A percentile compares a stretch with the other conserved stretches of the same genome.
phyloP scores from a whole-genome alignment of 2,888 invertebrate species.

The Hedychridium roseum region DNA sequence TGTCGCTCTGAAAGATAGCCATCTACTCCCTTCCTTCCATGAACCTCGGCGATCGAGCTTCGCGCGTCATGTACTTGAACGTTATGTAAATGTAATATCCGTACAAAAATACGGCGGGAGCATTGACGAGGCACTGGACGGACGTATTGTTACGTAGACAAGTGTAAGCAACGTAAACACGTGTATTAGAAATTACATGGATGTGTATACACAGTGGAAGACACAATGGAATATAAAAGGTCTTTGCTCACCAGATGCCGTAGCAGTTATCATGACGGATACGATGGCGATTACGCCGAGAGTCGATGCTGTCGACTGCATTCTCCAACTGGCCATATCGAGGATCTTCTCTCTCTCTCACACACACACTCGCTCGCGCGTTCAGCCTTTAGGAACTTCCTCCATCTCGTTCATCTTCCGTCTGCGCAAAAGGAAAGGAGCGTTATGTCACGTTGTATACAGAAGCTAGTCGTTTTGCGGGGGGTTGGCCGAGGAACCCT shows the following conservation, averaged over 20 bases:
- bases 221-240: constrained; percentile 2
- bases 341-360: constrained; percentile 33
- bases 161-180: too few relatives aligned
- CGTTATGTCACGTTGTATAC: constrained; percentile 14
- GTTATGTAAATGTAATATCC: too few relatives aligned
- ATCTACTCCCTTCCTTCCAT: too few relatives aligned
- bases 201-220: neutral
- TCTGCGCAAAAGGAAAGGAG: constrained; percentile 19
- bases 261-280: constrained; percentile 48
- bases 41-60: too few relatives aligned
- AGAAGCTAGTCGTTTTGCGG: constrained; percentile 3
- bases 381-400: constrained; percentile 57
- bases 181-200: too few relatives aligned
- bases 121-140: too few relatives aligned
- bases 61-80: too few relatives aligned
- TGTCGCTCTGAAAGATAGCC: too few relatives aligned
- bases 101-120: too few relatives aligned
- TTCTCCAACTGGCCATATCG: constrained; percentile 45
- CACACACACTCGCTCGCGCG: constrained; percentile 9
- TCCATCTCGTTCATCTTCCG: constrained; percentile 49
- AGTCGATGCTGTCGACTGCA: constrained; percentile 53
- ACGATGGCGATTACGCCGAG: constrained; percentile 58
- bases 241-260: constrained; percentile 46
- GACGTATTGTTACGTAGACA: too few relatives aligned
- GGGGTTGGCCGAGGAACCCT: neutral